Percentiles rank a stretch among this genome's conserved stretches.
Conservation (phyloP, 2,113 vertebrate species). For the Panurus biarmicus region DNA sequence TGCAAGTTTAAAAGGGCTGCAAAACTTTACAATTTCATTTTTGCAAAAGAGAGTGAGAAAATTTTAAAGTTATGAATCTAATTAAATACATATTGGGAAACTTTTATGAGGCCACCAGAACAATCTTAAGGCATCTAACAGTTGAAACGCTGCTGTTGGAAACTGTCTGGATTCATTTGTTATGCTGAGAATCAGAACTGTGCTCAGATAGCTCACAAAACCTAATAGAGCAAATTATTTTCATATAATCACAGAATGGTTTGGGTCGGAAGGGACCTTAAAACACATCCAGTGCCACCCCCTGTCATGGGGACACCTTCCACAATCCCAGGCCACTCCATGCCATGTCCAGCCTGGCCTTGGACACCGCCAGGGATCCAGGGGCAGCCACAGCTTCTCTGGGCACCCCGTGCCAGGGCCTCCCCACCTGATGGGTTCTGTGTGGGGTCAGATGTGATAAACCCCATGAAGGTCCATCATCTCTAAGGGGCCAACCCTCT, state of each 20-base stretch:
- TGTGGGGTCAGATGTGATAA: too few relatives aligned
- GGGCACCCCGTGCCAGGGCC: not conserved
- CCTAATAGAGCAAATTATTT: not conserved
- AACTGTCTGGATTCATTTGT: not conserved
- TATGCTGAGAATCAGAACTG: not conserved
- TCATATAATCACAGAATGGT: too few relatives aligned
- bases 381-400: not conserved
- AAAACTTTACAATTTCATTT: not conserved
- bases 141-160: not conserved
- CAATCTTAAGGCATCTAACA: not conserved
- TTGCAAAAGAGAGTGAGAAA: not conserved
- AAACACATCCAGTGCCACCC: rapidly evolving
- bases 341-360: not conserved
- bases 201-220: not conserved
- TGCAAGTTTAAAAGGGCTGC: not conserved
- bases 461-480: too few relatives aligned
- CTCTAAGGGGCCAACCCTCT: too few relatives aligned
- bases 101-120: not conserved
- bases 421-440: not conserved
- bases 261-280: not conserved
- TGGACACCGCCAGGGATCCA: not conserved
- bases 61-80: not conserved
- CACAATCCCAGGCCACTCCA: not conserved
- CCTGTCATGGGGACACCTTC: not conserved
- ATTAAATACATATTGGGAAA: not conserved